Evolutionary conservation across 2,888 invertebrate species (phyloP).

Genomic region (Trilocha varians): DNA sequence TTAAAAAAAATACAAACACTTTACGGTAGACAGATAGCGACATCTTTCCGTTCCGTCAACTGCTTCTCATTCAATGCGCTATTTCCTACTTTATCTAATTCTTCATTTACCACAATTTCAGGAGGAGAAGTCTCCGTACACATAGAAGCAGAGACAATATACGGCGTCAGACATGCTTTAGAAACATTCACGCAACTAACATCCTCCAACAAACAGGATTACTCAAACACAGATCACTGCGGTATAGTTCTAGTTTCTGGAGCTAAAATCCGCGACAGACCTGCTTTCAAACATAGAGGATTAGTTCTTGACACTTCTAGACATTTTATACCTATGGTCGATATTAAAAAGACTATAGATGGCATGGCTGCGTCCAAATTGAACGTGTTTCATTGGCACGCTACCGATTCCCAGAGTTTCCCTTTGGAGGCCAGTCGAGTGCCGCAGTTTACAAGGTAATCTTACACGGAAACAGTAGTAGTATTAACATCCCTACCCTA

Average conservation of each 20-base stretch:
- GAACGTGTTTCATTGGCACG: conserved; percentile 95
- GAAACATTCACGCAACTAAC: conserved; percentile 84
- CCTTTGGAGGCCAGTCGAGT: conserved; percentile 84
- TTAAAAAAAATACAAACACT: no score
- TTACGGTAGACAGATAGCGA: no score
- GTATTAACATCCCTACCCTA: background rate
- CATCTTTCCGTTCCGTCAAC: no score
- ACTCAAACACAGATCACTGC: conserved; percentile 34
- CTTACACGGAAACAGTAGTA: background rate
- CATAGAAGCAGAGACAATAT: conserved; percentile 76
- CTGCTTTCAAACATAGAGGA: conserved; percentile 88
- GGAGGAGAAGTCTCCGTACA: conserved; percentile 67
- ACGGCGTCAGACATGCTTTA: conserved; percentile 82
- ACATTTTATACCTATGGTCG: conserved; percentile 84
- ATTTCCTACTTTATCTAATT: background rate
- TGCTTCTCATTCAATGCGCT: no score
- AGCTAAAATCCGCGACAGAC: conserved; percentile 82
- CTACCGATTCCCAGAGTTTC: conserved; percentile 93
- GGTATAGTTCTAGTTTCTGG: conserved; percentile 76
- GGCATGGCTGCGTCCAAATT: conserved; percentile 91
- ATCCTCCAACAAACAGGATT: conserved; percentile 37
- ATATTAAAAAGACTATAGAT: conserved; percentile 82
- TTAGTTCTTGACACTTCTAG: conserved; percentile 90
- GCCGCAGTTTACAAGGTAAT: conserved; percentile 81
- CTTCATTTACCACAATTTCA: conserved; percentile 15